Evolutionary conservation across 2,888 invertebrate genomes (phyloP).

Genomic region (Diaphora mendica): DNA sequence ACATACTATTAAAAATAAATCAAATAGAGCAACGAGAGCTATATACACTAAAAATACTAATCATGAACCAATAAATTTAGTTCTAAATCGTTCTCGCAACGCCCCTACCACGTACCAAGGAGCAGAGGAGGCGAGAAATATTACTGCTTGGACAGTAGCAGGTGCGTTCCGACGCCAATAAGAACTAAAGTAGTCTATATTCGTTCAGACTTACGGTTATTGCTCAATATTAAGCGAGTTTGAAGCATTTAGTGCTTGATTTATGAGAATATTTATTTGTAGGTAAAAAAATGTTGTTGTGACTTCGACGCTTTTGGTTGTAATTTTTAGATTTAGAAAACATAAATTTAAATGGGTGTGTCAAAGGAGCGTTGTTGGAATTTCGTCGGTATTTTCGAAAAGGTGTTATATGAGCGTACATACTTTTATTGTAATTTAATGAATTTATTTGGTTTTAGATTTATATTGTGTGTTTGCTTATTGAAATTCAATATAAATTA

Average conservation of each 20-base stretch:
- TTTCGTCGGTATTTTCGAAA: constrained; percentile 12
- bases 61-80: constrained; percentile 29
- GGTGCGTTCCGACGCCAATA: constrained; percentile 72
- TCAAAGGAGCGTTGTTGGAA: constrained; percentile 24
- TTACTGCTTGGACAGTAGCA: constrained; percentile 69
- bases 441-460: not conserved
- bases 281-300: constrained; percentile 42
- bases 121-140: constrained; percentile 66
- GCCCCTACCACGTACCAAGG: constrained; percentile 49
- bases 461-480: not conserved
- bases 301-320: constrained; percentile 31
- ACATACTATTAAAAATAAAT: not conserved
- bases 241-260: constrained; percentile 45
- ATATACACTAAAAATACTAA: constrained; percentile 12
- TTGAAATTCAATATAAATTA: not conserved
- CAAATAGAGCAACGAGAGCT: constrained; percentile 1
- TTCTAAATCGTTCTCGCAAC: constrained; percentile 39
- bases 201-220: constrained; percentile 63
- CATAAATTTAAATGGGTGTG: constrained; percentile 24
- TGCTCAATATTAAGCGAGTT: constrained; percentile 57
- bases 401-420: not conserved
- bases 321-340: constrained; percentile 26
- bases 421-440: not conserved
- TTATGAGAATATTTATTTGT: constrained; percentile 42
- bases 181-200: constrained; percentile 58